These are phyloP conservation scores for Amblyjoppa fuscipennis DNA, from an alignment of 2,888 invertebrate genomes.

Conservation along the genomic window DNA sequence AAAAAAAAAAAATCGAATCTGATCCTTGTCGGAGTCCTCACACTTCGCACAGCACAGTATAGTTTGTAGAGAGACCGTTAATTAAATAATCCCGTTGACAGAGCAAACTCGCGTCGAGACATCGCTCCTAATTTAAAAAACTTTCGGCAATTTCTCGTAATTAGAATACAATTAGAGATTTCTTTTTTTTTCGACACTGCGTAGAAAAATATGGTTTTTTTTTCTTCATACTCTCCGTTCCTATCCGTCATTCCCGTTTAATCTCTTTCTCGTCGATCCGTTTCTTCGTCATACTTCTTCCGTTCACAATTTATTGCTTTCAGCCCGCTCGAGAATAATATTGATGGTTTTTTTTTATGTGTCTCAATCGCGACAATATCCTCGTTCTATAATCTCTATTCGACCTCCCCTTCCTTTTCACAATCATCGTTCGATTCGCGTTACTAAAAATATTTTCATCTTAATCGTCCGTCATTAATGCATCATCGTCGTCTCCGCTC, in stretches of 20 bases:
- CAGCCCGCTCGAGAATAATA: slow-evolving; percentile 37
- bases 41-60: slow-evolving; percentile 10
- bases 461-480: slow-evolving; percentile 40
- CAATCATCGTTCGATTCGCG: slow-evolving; percentile 51
- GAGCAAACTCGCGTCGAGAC: slow-evolving; percentile 11
- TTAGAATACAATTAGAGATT: slow-evolving; percentile 54
- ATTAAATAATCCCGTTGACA: not conserved
- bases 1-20: not conserved
- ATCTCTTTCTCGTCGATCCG: not conserved
- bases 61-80: slow-evolving; percentile 7
- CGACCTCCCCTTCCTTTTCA: not conserved
- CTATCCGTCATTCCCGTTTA: slow-evolving; percentile 40
- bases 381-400: not conserved
- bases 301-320: slow-evolving; percentile 41
- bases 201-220: slow-evolving; percentile 81
- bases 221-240: slow-evolving; percentile 72
- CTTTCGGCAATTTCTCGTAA: slow-evolving; percentile 45
- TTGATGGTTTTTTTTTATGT: not conserved
- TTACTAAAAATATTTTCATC: slow-evolving; percentile 77
- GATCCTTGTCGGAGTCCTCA: slow-evolving; percentile 15
- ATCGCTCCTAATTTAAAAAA: slow-evolving; percentile 68
- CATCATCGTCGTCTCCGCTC: slow-evolving; percentile 37
- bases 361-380: slow-evolving; percentile 3
- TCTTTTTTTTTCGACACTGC: slow-evolving; percentile 75
- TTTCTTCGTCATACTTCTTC: not conserved